Evolutionary conservation across 2,888 invertebrate genomes (phyloP), one percentile per base, ranked within the genome.

Genomic region (Leucozona laternaria): DNA sequence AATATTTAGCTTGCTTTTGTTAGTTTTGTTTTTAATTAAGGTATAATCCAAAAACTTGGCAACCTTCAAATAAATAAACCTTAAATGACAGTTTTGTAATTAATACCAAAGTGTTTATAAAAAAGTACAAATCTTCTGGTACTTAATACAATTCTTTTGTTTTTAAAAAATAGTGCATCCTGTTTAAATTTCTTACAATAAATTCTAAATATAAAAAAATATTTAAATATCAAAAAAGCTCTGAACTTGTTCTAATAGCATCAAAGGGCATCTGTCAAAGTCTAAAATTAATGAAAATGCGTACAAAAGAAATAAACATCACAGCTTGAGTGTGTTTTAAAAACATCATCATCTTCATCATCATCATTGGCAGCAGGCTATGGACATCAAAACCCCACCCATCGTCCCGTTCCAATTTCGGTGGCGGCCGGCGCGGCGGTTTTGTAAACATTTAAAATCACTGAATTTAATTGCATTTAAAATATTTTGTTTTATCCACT

Each of bases 191-290:
- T 15, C 40, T 3, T 5, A 40, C 10, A 73, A n/a, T 4, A 13
- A 45, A 34, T 68, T n/a, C 25, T 31, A 55, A 53, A 62, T 45
- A 22, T 28, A 34, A 3, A 17, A 11, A 68, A 34, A 28, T 58
- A 62, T 62, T 34, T 13, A 48, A 4, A 45, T 50, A 58, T 28
- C 37, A 34, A 60, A 60, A 37, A 37, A 37, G 37, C 37, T 37
- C 22, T 1, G 2, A 60, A 22, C n/a, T 34, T 31, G 0, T 28
- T 57, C 10, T n/a, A 28, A 48, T 10, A 60, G 64, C 45, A 71
- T 28, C 28, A 62, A 64, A 71, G 71, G 34, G 53, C 71, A 76
- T 80, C 48, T 71, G n/a, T 71, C 48, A 71, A 81, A 81, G 76
- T 70, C 70, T 50, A 40, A 76, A 53, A 25, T 70, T 37, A 64